A percentile compares a stretch with the other conserved stretches of the same genome.
These are phyloP conservation scores for Malurus melanocephalus DNA, from an alignment of 2,113 vertebrate genomes.

Conservation along the genomic window DNA sequence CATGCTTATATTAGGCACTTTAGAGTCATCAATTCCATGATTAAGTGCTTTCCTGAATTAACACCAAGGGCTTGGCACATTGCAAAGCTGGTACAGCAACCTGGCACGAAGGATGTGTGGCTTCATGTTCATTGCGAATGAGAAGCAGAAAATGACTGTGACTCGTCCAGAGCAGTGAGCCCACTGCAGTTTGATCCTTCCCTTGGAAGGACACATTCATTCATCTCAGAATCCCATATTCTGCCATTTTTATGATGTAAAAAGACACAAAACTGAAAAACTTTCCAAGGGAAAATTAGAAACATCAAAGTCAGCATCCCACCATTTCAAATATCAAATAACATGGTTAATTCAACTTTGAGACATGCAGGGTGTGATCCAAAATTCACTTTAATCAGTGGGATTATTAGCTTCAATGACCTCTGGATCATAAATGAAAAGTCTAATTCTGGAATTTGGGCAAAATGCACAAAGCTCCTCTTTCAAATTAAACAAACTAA, in stretches of 20 bases:
- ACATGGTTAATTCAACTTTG: background rate
- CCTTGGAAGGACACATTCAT: background rate
- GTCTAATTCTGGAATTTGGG: background rate
- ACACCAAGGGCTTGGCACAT: background rate
- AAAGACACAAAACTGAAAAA: background rate
- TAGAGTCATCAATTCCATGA: background rate
- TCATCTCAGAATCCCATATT: background rate
- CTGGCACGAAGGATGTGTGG: background rate
- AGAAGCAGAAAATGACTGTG: background rate
- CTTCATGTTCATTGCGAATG: background rate
- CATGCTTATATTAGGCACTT: background rate
- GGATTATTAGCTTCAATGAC: background rate
- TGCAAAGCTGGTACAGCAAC: background rate
- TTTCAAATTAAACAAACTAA: background rate
- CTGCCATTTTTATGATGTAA: background rate
- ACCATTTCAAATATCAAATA: background rate
- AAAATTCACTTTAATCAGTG: background rate
- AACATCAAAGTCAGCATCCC: background rate
- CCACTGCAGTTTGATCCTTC: background rate
- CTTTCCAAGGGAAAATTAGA: background rate
- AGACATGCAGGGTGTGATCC: background rate
- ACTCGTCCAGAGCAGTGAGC: background rate
- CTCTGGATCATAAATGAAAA: background rate
- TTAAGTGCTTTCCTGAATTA: constrained; percentile 42
- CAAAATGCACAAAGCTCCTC: background rate